Evolutionary conservation across 2,888 invertebrate species (phyloP).

Genomic region (Euspilapteryx auroguttella): DNA sequence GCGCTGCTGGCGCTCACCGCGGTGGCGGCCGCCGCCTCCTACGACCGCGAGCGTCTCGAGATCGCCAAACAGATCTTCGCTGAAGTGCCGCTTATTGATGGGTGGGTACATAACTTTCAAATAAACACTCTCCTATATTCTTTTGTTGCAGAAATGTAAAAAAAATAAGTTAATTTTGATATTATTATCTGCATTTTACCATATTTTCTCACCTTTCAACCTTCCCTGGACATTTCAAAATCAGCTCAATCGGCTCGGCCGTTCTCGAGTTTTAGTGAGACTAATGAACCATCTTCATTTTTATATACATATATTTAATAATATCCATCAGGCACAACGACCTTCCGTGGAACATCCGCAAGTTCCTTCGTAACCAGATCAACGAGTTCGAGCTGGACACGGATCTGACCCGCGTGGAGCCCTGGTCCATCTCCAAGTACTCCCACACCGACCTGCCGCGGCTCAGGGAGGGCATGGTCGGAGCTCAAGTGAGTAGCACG

Average conservation of each 20-base stretch:
- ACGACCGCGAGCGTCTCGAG: slow-evolving; percentile 60
- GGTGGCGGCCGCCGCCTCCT: slow-evolving; percentile 51
- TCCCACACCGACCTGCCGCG: slow-evolving; percentile 70
- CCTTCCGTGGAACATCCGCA: slow-evolving; percentile 73
- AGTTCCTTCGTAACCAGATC: slow-evolving; percentile 70
- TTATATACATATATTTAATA: no score
- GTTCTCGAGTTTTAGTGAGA: no score
- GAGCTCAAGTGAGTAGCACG: slow-evolving; percentile 63
- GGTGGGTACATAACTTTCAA: slow-evolving; percentile 26
- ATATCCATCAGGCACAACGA: slow-evolving; percentile 67
- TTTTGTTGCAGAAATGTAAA: no score
- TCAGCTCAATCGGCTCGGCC: no score
- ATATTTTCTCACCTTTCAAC: no score
- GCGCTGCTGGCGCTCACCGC: slow-evolving; percentile 53
- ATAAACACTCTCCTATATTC: no score
- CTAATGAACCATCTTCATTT: no score
- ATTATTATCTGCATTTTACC: no score
- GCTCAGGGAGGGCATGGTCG: slow-evolving; percentile 67
- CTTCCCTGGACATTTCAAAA: no score
- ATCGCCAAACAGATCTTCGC: slow-evolving; percentile 64
- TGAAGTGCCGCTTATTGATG: slow-evolving; percentile 69
- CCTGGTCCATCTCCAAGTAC: slow-evolving; percentile 67
- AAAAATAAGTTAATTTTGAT: no score
- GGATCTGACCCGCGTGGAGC: slow-evolving; percentile 59
- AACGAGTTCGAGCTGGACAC: slow-evolving; percentile 64